Base-by-base conservation (phyloP, 2,888 invertebrate species). In the Pseudeuparius sepicola region DNA sequence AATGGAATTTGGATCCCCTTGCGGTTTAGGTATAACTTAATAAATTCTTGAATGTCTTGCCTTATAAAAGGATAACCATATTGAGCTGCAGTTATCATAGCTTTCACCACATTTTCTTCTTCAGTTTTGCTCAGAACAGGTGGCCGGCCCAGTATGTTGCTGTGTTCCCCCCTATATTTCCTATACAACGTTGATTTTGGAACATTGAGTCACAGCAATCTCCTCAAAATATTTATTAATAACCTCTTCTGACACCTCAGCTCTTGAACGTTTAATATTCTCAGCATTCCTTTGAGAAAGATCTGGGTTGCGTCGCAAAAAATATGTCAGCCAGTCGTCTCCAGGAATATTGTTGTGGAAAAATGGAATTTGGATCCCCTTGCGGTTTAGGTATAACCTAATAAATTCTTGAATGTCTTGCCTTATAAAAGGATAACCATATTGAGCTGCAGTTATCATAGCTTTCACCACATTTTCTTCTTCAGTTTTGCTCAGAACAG, bases 251-350 rank as follows among this genome's bases (percentile, higher is more conserved):
- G 17, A 24, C 15, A 41, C 30, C 24, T 39, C 31, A 7, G 46
- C 44, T 29, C 44, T 34, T 23, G 37, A 39, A 40, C 37, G 24
- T 41, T 44, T 46, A 36, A 37, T 35, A 41, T 39, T 3, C 36
- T 39, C 6, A 41, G 13, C 28, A 39, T 40, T 34, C 20, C 20
- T 20, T n/a, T 20, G 20, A 20, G 20, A 7, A 7, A 20, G n/a
- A 7, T 6, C 20, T 7, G 20, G 20, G n/a, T 20, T 20, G 6
- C 20, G 7, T n/a, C n/a, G 6, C 20, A 20, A n/a, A 7, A 20
- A 20, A 20, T 6, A 20, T 20, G 6, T 7, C 6, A 20, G 20
- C 20, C 20, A 20, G 20, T 6, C 20, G n/a, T n/a, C n/a, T n/a
- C n/a, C n/a, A n/a, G n/a, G n/a, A 20, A n/a, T 6, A n/a, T 20